phyloP scores from a whole-genome alignment of 2,797 vertebrate species.

The Takifugu rubripes region DNA sequence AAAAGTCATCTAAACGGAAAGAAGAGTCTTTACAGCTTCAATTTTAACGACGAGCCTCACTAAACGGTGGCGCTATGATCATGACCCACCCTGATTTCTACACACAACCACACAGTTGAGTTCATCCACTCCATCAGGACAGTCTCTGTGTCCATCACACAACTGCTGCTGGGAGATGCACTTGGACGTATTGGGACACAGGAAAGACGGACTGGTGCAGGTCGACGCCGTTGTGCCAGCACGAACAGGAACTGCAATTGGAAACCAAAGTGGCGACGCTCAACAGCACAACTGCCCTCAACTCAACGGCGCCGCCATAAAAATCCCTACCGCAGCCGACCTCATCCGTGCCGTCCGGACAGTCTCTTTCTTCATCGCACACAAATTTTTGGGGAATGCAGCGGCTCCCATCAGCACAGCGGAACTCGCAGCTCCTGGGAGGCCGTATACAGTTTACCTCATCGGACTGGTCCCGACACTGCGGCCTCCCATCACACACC shows the following conservation, averaged over 20 bases:
- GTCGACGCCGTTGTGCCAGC: conserved; percentile 23
- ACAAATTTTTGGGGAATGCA: conserved; percentile 82
- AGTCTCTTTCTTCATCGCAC: conserved; percentile 86
- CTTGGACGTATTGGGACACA: conserved; percentile 67
- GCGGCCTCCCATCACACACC: conserved; percentile 79
- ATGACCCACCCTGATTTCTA: conserved; percentile 56
- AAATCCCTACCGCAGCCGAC: conserved; percentile 71
- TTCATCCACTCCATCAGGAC: conserved; percentile 82
- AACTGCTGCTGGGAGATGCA: conserved; percentile 74
- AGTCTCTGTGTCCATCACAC: conserved; percentile 80
- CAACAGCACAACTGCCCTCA: background rate
- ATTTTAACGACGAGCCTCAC: too few species aligned
- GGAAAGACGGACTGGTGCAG: conserved; percentile 61
- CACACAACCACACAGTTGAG: conserved; percentile 50
- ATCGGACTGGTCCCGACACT: conserved; percentile 84
- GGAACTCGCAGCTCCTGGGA: conserved; percentile 72
- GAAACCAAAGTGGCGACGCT: background rate
- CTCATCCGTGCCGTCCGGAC: conserved; percentile 79
- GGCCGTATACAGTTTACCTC: conserved; percentile 75
- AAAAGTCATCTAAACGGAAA: conserved; percentile 59
- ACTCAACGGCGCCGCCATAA: background rate
- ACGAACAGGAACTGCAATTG: conserved; percentile 17
- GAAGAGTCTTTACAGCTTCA: background rate
- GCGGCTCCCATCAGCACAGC: conserved; percentile 71
- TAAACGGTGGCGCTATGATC: background rate